Evolutionary conservation across 2,888 invertebrate species (phyloP).

Genomic region (Gortyna flavago): DNA sequence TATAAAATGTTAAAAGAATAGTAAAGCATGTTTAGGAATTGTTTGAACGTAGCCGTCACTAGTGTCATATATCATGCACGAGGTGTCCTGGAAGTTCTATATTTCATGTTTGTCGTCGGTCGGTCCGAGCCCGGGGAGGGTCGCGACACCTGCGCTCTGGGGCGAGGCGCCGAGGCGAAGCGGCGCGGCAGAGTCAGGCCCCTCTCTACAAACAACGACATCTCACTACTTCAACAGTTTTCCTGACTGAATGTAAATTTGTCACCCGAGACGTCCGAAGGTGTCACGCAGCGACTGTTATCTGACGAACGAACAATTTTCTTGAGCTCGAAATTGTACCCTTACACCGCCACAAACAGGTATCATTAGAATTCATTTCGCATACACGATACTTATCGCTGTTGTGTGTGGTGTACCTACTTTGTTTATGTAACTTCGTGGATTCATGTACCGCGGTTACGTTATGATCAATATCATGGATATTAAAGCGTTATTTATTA

Average conservation of each 20-base stretch:
- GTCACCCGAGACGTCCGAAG: slow-evolving; percentile 77
- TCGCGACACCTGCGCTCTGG: slow-evolving; percentile 76
- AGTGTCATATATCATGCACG: slow-evolving; percentile 81
- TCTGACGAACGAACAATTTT: slow-evolving; percentile 75
- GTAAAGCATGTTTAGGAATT: slow-evolving; percentile 69
- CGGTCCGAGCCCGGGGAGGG: slow-evolving; percentile 68
- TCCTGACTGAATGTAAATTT: slow-evolving; percentile 79
- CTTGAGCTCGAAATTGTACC: slow-evolving; percentile 70
- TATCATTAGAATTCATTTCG: slow-evolving; percentile 77
- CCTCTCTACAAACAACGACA: slow-evolving; percentile 46
- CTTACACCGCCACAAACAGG: slow-evolving; percentile 66
- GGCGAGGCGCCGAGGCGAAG: slow-evolving; percentile 31
- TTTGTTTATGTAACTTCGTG: slow-evolving; percentile 70
- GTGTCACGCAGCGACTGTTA: slow-evolving; percentile 80
- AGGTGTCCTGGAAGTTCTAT: slow-evolving; percentile 78
- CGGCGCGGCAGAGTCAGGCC: slow-evolving; percentile 25
- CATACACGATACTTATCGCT: slow-evolving; percentile 74
- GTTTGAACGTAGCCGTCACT: slow-evolving; percentile 75
- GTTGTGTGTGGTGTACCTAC: slow-evolving; percentile 63
- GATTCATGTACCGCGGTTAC: slow-evolving; percentile 65
- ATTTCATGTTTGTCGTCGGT: slow-evolving; percentile 79
- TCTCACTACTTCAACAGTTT: slow-evolving; percentile 65
- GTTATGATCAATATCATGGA: slow-evolving; percentile 64
- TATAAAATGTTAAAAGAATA: slow-evolving; percentile 65
- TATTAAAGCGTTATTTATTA: slow-evolving; percentile 67